Base-by-base conservation (phyloP, 2,113 vertebrate genomes). In the Bubalus kerabau region DNA sequence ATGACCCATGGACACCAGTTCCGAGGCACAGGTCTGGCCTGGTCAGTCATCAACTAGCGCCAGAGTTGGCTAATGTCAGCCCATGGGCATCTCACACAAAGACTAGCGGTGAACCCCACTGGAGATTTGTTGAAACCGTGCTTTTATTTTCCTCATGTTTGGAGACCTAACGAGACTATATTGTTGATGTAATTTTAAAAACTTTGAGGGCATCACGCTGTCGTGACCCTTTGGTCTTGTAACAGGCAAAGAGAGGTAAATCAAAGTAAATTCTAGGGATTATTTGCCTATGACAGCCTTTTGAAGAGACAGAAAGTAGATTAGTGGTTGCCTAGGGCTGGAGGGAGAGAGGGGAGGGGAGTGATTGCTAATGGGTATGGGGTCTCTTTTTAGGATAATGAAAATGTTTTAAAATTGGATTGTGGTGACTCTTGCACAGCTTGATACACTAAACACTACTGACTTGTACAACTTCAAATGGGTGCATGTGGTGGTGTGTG, bases 241-340 rank as follows among this genome's bases (percentile, higher is more conserved):
- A 84, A 92, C 89, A 91, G 71, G 30, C 91, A 87, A 95, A n/a
- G 64, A 94, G 87, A 87, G 23, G 90, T 82, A 74, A 97, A 88
- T 26, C 94, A 94, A 96, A 96, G 88, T 95, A 87, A 98, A 90
- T 71, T 93, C 85, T 40, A 36, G 17, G 60, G 89, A 95, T 97
- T 98, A 87, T 71, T 96, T 96, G 94, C 78, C 67, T 88, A 85
- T 59, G 92, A 87, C 96, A 86, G 85, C 91, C 76, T 93, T 86
- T 91, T 86, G 89, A 92, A 96, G 60, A 95, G 87, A 32, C 50
- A 57, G 85, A 96, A 94, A 96, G 96, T 93, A 96, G 95, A 95
- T 97, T 95, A 96, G 90, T 56, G 85, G 82, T 80, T 94, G 82
- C 94, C 96, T 86, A 67, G 96, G 40, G 84, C 92, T 84, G 14